These are phyloP conservation scores for Drosophila koepferae DNA, from an alignment of 2,888 invertebrate species.

Conservation along the genomic window DNA sequence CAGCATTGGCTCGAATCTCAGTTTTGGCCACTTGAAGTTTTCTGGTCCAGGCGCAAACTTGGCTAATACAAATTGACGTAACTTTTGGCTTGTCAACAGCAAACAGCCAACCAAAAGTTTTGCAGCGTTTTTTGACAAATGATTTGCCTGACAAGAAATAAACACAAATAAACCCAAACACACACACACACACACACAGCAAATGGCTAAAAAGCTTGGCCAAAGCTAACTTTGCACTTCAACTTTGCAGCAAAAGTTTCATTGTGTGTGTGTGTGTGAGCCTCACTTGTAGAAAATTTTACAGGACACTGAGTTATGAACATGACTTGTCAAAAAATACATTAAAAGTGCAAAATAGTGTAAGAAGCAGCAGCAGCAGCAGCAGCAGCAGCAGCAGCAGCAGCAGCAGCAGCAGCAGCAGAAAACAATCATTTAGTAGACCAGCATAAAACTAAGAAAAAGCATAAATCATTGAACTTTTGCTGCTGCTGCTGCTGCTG, in stretches of 20 bases:
- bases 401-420: slow-evolving; percentile 24
- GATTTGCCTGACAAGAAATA: slow-evolving; percentile 69
- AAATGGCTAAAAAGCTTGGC: slow-evolving; percentile 63
- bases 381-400: slow-evolving; percentile 32
- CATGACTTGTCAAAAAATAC: slow-evolving; percentile 79
- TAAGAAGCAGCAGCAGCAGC: slow-evolving; percentile 23
- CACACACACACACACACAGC: slow-evolving; percentile 31
- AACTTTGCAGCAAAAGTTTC: slow-evolving; percentile 64
- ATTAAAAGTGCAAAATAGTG: slow-evolving; percentile 76
- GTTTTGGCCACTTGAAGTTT: slow-evolving; percentile 57
- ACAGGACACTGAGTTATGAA: slow-evolving; percentile 80
- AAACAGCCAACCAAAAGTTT: slow-evolving; percentile 71
- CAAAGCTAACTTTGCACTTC: slow-evolving; percentile 71
- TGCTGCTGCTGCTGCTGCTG: slow-evolving; percentile 1
- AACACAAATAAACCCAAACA: slow-evolving; percentile 47
- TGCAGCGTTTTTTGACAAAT: slow-evolving; percentile 75
- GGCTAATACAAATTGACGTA: slow-evolving; percentile 76
- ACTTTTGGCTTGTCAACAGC: slow-evolving; percentile 77
- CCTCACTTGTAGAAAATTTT: slow-evolving; percentile 60
- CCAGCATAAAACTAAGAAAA: slow-evolving; percentile 45
- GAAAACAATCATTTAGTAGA: slow-evolving; percentile 75
- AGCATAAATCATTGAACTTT: slow-evolving; percentile 78
- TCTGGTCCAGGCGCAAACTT: slow-evolving; percentile 60
- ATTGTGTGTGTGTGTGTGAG: slow-evolving; percentile 24
- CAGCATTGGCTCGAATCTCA: slow-evolving; percentile 41